A percentile compares a stretch with the other conserved stretches of the same genome.
Evolutionary conservation across 2,797 vertebrate species (phyloP).

Genomic region (Clarias fuscus): DNA sequence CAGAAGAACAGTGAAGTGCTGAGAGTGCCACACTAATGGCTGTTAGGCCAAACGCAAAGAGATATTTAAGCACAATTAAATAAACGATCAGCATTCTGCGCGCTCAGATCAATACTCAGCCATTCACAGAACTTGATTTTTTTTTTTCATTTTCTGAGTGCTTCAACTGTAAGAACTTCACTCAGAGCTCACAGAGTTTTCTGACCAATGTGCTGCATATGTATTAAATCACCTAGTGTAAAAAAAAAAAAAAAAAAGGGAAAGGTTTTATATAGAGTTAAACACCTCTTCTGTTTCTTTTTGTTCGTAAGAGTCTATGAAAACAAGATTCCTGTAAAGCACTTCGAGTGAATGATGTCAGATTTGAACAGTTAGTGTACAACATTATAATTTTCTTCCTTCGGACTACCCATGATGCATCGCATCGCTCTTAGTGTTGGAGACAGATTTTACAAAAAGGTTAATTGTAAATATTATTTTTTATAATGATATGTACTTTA

Average conservation of each 20-base stretch:
- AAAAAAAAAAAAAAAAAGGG: background rate
- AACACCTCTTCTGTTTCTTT: background rate
- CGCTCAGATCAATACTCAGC: background rate
- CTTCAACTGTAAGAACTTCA: background rate
- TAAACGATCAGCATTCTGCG: background rate
- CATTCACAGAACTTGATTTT: background rate
- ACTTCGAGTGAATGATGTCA: background rate
- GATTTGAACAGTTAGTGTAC: background rate
- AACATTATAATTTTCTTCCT: background rate
- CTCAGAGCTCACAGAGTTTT: background rate
- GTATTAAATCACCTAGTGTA: background rate
- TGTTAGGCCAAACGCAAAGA: background rate
- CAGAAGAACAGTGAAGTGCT: background rate
- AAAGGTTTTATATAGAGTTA: background rate
- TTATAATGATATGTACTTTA: background rate
- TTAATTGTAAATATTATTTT: background rate
- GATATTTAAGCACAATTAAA: conserved; percentile 15
- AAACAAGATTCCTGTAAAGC: background rate
- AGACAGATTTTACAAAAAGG: background rate
- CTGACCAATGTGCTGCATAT: background rate
- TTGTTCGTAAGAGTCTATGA: background rate
- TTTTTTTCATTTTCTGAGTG: background rate
- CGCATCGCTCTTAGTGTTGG: background rate
- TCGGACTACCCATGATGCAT: background rate
- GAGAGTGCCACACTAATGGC: background rate